phyloP scores from a whole-genome alignment of 2,888 invertebrate genomes.

The Apamea epomidion region DNA sequence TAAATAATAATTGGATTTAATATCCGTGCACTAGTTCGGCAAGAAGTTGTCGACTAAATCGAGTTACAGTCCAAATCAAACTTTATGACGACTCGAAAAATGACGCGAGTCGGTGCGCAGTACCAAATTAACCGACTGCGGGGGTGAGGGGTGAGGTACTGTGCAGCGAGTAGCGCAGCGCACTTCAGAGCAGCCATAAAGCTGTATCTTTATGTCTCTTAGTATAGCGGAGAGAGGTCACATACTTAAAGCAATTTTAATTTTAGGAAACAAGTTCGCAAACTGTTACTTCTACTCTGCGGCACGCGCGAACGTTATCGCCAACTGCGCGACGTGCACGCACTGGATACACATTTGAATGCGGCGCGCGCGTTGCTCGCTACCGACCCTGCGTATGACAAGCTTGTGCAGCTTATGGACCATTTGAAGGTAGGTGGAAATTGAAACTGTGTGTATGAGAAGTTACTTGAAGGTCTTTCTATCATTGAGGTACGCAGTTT shows the following conservation, averaged over 20 bases:
- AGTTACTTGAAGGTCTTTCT: background rate
- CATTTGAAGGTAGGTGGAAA: slow-evolving; percentile 93
- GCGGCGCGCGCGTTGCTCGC: slow-evolving; percentile 89
- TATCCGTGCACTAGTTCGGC: no score
- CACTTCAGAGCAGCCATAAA: no score
- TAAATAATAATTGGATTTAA: background rate
- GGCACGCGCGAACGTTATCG: slow-evolving; percentile 99
- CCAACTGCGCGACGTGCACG: slow-evolving; percentile 97
- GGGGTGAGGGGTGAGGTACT: no score
- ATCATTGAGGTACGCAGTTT: background rate
- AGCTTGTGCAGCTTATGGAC: slow-evolving; percentile 98
- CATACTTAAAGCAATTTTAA: background rate
- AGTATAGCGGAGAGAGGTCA: background rate
- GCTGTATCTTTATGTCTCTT: background rate
- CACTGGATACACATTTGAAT: slow-evolving; percentile 96
- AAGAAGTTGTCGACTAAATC: background rate
- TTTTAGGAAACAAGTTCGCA: slow-evolving; percentile 95
- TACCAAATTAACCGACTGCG: no score
- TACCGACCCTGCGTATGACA: slow-evolving; percentile 94
- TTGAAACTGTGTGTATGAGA: background rate
- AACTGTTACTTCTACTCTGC: slow-evolving; percentile 97
- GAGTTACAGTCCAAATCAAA: background rate
- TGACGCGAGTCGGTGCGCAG: no score
- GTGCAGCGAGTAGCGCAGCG: no score
- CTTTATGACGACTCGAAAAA: no score